These are phyloP conservation scores for Nothoprocta perdicaria DNA, from an alignment of 2,113 vertebrate species.

Conservation along the genomic window DNA sequence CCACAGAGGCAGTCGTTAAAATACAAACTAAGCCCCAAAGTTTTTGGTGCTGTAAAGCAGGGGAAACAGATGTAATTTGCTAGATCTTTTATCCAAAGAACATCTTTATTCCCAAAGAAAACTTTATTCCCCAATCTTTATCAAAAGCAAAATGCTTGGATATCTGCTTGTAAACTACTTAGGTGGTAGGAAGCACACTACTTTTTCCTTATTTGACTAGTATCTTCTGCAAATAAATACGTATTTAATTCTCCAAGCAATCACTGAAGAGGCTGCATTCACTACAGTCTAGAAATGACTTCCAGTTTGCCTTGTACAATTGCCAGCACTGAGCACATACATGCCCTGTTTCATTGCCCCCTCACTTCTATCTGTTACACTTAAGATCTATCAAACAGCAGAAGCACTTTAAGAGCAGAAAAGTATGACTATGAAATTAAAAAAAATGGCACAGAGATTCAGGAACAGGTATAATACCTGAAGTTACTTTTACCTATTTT, in stretches of 20 bases:
- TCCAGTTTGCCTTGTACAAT: neutral
- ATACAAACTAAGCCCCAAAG: neutral
- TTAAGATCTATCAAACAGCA: neutral
- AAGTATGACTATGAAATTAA: constrained; percentile 20
- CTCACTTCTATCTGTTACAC: neutral
- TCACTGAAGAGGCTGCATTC: neutral
- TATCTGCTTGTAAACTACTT: neutral
- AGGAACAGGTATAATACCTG: neutral
- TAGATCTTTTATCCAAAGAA: neutral
- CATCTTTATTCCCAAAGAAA: neutral
- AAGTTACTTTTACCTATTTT: neutral
- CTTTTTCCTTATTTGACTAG: neutral
- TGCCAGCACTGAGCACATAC: neutral
- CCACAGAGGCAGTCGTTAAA: neutral
- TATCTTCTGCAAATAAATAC: neutral
- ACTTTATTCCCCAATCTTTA: neutral
- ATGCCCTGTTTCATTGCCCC: constrained; percentile 19
- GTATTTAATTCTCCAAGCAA: neutral
- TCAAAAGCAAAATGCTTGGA: neutral
- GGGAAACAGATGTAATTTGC: neutral
- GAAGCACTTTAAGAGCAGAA: constrained; percentile 14
- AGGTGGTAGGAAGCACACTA: neutral
- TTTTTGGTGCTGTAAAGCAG: neutral
- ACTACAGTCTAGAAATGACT: neutral
- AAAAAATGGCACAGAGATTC: constrained; percentile 8